phyloP scores from a whole-genome alignment of 2,888 invertebrate genomes.

The Harpalus rufipes region DNA sequence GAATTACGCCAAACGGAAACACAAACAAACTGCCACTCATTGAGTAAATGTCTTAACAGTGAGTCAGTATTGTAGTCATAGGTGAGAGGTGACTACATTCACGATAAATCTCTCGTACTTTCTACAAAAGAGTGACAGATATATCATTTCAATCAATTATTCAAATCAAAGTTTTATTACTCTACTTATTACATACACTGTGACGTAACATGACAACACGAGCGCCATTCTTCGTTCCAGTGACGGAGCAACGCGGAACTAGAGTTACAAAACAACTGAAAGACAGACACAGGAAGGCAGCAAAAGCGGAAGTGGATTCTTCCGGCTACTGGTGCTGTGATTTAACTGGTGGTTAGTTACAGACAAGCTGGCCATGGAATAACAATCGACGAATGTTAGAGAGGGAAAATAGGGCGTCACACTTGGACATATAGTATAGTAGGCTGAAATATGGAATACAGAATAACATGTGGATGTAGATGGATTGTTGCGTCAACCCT shows the following conservation, averaged over 20 bases:
- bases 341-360: slow-evolving; percentile 47
- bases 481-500: slow-evolving; percentile 32
- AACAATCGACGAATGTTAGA: slow-evolving; percentile 20
- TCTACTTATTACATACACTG: slow-evolving; percentile 8
- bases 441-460: slow-evolving; percentile 10
- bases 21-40: slow-evolving; percentile 42
- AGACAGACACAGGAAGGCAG: slow-evolving; percentile 26
- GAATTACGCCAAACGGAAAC: slow-evolving; percentile 39
- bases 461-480: slow-evolving; percentile 17
- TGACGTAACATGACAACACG: slow-evolving; percentile 4
- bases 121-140: slow-evolving; percentile 31
- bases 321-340: slow-evolving; percentile 39
- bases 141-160: slow-evolving; percentile 38
- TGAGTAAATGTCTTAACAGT: not conserved
- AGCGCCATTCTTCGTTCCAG: slow-evolving; percentile 18
- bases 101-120: slow-evolving; percentile 18
- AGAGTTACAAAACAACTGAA: slow-evolving; percentile 26
- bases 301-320: slow-evolving; percentile 28
- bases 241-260: slow-evolving; percentile 29
- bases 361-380: slow-evolving; percentile 18
- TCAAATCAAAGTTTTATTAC: slow-evolving; percentile 24
- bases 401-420: slow-evolving; percentile 22
- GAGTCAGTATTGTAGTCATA: slow-evolving; percentile 46
- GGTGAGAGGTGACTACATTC: slow-evolving; percentile 44
- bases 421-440: slow-evolving; percentile 8